Base-by-base conservation (phyloP, 2,113 vertebrate genomes). In the Trogon surrucura region DNA sequence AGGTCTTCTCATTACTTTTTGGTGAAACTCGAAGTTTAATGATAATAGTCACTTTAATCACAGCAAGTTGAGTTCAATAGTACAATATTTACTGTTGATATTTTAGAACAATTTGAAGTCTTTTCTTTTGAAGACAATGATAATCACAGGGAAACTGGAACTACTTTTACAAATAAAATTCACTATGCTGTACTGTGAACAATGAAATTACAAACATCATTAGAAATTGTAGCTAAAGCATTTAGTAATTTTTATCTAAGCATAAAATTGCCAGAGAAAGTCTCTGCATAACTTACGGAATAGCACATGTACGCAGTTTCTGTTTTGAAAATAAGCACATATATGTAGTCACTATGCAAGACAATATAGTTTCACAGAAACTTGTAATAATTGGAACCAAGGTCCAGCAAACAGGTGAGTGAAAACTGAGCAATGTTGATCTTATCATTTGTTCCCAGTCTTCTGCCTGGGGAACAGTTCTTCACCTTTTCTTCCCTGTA, bases 51-150 rank as follows among this genome's bases (percentile, higher is more conserved):
- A 94, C 88, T 98, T 97, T 97, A 95, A 97, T 97, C 88, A 97
- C 67, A 94, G 70, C 74, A 75, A 91, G 74, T 75, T 91, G 64
- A 80, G 78, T 91, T 97, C 75, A 66, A 90, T 51, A 90, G 71
- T 85, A 82, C 69, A 96, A 85, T 97, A 97, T 96, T 97, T 97
- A 95, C 71, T 85, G 66, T 22, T 90, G 70, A 89, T 95, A 56
- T 82, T 96, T 96, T 91, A 85, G 93, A 97, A 96, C 80, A 97
- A 98, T 94, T 96, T 95, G 80, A 97, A 97, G 69, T 29, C n/a
- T 85, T 83, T 61, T 61, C 83, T 96, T 96, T 92, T 95, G 90
- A 97, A 79, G 87, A 72, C 84, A 92, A 62, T 61, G 65, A 73
- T 96, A 97, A 97, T 85, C 85, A 92, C 11, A 62, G 54, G 22